Evolutionary conservation across 2,797 vertebrate species (phyloP), one percentile per base, ranked within the genome.

Genomic region (Stomatorhinus walkeri): DNA sequence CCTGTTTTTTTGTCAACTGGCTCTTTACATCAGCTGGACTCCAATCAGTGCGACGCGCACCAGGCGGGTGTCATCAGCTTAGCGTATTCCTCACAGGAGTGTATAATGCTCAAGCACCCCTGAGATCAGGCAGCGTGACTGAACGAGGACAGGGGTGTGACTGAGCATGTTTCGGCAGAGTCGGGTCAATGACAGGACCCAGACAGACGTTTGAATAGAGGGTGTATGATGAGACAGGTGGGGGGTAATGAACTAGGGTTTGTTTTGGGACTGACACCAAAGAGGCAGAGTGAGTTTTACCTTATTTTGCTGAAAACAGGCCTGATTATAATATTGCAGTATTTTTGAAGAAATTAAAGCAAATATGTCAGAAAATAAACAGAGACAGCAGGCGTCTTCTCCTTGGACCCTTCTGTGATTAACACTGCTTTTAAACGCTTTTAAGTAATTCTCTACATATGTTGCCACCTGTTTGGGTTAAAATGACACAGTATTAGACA

Each of bases 391-490:
- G 72, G 72, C 12, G 0, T 19, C 72, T 40, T 79, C 72, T 79
- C 36, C 72, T 79, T 46, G 72, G 72, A 46, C 72, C 36, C 72
- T 46, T 79, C 72, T 79, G 72, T 79, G 72, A 79, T 79, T 79
- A 79, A n/a, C 72, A 46, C 72, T 79, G 72, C 72, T 46, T 79
- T 79, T 79, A 79, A 79, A 40, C 2, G 14, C 72, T 46, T 43
- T 79, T 43, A 79, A 79, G 36, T 79, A 79, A 79, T 79, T 79
- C 72, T 43, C 40, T 79, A 79, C 72, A 79, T 79, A 79, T 46
- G 72, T 19, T 79, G 4, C 72, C 72, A 79, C 72, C 72, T 79
- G 72, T 79, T 46, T 79, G 72, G 72, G 36, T 79, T 79, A 79
- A 79, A 46, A n/a, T 79, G 72, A 79, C 72, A 79, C 64, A 6